A percentile compares a stretch with the other conserved stretches of the same genome.
Conservation (phyloP, 2,888 invertebrate genomes). For the Petrolisthes manimaculis region DNA sequence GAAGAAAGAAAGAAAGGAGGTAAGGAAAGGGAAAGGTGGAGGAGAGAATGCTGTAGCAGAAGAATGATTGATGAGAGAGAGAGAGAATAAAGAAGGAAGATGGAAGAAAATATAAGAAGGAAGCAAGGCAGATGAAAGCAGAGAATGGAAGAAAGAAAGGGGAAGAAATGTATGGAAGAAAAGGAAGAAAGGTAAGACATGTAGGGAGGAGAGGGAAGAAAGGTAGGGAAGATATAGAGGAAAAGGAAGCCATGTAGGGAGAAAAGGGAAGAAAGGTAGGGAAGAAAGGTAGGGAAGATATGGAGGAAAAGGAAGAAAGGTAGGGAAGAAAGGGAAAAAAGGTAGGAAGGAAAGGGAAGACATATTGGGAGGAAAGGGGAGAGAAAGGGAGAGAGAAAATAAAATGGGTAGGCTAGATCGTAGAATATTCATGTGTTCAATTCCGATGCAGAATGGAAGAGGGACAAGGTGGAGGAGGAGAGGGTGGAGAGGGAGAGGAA, state of each 20-base stretch:
- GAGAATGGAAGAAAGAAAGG: background rate
- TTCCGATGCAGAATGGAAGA: background rate
- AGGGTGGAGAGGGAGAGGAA: background rate
- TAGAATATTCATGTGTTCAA: background rate
- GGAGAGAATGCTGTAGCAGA: too few relatives aligned
- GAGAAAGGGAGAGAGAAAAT: background rate
- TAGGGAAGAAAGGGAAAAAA: background rate
- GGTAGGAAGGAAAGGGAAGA: background rate
- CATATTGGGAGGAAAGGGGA: background rate
- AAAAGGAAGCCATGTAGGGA: background rate
- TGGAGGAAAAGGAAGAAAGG: background rate
- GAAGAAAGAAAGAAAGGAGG: background rate
- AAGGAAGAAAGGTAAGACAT: background rate
- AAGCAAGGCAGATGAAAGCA: too few relatives aligned
- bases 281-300: background rate
- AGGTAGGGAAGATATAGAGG: background rate
- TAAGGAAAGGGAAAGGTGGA: background rate
- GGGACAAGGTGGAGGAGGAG: background rate
- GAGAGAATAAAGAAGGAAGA: background rate
- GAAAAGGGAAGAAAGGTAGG: constrained; percentile 2
- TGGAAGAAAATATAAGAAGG: too few relatives aligned
- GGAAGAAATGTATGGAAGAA: background rate
- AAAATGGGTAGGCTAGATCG: background rate
- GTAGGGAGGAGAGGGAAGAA: background rate
- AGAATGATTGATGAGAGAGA: too few relatives aligned